Evolutionary conservation across 2,888 invertebrate species (phyloP).

Genomic region (Scaptomyza polygonia): DNA sequence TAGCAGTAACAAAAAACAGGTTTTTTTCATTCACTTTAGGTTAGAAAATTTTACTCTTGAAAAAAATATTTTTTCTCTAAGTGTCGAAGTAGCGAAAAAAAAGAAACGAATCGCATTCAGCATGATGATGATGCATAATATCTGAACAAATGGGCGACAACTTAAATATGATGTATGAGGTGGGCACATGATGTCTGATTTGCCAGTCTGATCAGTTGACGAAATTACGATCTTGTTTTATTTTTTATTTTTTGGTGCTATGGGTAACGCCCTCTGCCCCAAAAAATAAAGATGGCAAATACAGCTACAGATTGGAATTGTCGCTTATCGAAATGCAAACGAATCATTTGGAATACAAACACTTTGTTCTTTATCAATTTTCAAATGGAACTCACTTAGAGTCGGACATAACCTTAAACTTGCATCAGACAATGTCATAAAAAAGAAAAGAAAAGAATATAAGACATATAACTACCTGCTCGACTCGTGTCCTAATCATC

Average conservation of each 20-base stretch:
- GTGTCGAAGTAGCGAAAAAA: neutral
- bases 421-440: conserved; percentile 49
- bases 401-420: conserved; percentile 28
- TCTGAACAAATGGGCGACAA: conserved; percentile 28
- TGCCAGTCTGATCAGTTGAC: conserved; percentile 34
- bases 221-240: conserved; percentile 38
- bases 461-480: conserved; percentile 35
- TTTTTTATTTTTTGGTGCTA: neutral
- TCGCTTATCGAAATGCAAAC: conserved; percentile 37
- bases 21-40: too few relatives aligned
- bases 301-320: conserved; percentile 27
- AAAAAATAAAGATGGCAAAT: conserved; percentile 19
- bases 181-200: conserved; percentile 11
- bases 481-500: conserved; percentile 47
- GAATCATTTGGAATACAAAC: conserved; percentile 27
- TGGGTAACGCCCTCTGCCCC: conserved; percentile 7
- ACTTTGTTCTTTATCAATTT: conserved; percentile 12
- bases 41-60: too few relatives aligned
- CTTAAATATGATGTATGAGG: conserved; percentile 44
- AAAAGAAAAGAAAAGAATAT: conserved; percentile 1
- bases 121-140: conserved; percentile 73
- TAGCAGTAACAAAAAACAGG: too few relatives aligned
- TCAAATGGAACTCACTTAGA: conserved; percentile 8
- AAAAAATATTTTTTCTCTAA: neutral
- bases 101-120: conserved; percentile 53